Conservation (phyloP, 2,797 vertebrate species). For the Betta splendens region DNA sequence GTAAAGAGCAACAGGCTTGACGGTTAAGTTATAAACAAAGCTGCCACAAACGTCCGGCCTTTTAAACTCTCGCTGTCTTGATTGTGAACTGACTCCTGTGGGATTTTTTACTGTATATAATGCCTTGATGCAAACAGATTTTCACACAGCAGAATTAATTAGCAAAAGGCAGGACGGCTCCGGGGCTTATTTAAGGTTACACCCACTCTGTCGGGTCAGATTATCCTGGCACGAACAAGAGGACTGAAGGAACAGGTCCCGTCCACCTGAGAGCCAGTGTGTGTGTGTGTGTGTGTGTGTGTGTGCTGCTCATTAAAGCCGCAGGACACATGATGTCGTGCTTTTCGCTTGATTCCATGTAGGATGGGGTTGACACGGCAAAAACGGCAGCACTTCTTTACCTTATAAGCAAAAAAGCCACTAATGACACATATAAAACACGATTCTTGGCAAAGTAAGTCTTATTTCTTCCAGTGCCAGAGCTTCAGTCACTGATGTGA, state of each 20-base stretch:
- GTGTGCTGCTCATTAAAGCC: conserved; percentile 20
- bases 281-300: not conserved
- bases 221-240: conserved; percentile 58
- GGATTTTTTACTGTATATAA: conserved; percentile 27
- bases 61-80: conserved; percentile 14
- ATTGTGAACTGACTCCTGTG: conserved; percentile 19
- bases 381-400: not conserved
- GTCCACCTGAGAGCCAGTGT: conserved; percentile 26
- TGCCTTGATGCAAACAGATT: conserved; percentile 33
- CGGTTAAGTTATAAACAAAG: conserved; percentile 1
- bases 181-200: conserved; percentile 71
- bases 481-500: not conserved
- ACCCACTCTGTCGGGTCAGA: conserved; percentile 72
- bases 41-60: not conserved
- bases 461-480: not conserved
- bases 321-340: not conserved
- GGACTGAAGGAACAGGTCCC: conserved; percentile 58
- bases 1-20: not conserved
- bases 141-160: conserved; percentile 63
- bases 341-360: not conserved
- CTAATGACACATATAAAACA: not conserved
- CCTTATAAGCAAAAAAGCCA: not conserved
- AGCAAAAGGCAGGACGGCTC: conserved; percentile 56
- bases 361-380: not conserved
- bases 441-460: not conserved